A percentile compares a stretch with the other conserved stretches of the same genome.
Evolutionary conservation across 2,113 vertebrate species (phyloP).

Genomic region (Prolemur simus): DNA sequence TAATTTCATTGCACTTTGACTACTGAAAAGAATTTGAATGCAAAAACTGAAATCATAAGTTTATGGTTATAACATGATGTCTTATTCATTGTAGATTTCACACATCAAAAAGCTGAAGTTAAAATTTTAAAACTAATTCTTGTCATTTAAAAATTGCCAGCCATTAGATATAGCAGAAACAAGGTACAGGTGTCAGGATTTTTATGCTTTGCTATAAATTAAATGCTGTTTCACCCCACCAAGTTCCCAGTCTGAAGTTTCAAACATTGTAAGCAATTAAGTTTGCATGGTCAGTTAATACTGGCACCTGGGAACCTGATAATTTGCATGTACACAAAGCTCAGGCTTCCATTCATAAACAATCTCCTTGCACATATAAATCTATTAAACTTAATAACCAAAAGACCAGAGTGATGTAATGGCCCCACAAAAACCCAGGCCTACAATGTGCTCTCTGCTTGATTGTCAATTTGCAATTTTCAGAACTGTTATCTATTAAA

Average conservation of each 20-base stretch:
- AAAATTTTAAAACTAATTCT: background rate
- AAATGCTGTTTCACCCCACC: background rate
- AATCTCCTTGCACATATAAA: slow-evolving; percentile 34
- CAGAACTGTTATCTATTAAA: slow-evolving; percentile 38
- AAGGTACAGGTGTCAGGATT: background rate
- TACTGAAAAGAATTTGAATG: background rate
- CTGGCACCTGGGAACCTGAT: slow-evolving; percentile 36
- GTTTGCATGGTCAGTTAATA: slow-evolving; percentile 38
- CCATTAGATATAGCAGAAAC: background rate
- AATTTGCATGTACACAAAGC: slow-evolving; percentile 1
- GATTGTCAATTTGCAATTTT: slow-evolving; percentile 24
- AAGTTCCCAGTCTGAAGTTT: slow-evolving; percentile 34
- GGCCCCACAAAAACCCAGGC: slow-evolving; percentile 1
- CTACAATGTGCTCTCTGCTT: background rate
- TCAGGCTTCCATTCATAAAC: background rate
- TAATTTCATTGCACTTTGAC: background rate
- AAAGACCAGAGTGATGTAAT: background rate
- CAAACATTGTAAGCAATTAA: slow-evolving; percentile 29
- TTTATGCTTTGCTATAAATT: slow-evolving; percentile 42
- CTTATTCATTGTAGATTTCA: background rate
- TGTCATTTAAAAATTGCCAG: slow-evolving; percentile 32
- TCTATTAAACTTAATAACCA: background rate
- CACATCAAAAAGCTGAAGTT: background rate
- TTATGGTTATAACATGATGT: background rate
- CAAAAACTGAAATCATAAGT: background rate